Evolutionary conservation across 2,888 invertebrate species (phyloP), one percentile per base, ranked within the genome.

Genomic region (Apodemia duryi): DNA sequence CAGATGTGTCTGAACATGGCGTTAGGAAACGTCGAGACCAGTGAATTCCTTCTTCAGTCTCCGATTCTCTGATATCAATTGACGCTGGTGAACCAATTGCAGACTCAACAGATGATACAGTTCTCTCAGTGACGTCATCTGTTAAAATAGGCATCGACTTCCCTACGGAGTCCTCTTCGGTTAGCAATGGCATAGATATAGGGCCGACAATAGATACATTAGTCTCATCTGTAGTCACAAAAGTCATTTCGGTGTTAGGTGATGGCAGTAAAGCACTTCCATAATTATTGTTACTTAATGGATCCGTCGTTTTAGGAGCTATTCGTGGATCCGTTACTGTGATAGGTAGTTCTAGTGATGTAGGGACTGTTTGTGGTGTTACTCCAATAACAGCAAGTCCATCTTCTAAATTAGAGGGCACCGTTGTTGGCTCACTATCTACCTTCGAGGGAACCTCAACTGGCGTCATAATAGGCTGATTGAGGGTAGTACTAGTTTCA

Each of bases 401-500:
- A 66, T 91, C 93, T 61, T 94, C 93, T 67, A 94, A 76, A 73
- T 79, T 84, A 6, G 84, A 73, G n/a, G 84, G 78, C 63, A 84
- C 72, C 2, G 83, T 57, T 32, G 57, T 69, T 29, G 84, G 84
- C 71, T 83, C 86, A 29, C 74, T 73, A 66, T 81, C 83, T n/a
- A 71, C 83, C 69, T 86, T 94, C 51, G 93, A 92, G 6, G 96
- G 96, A 35, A 95, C 93, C 82, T 96, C 96, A 38, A 95, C 84
- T 0, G 96, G 95, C 1, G 96, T 95, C 97, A 97, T 97, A 64
- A 97, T 97, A 0, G 97, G 95, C 81, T 95, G 96, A 77, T 96
- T 94, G 21, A 96, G 88, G 11, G 95, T 94, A 5, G 95, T 92
- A 72, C 95, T 96, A 0, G 96, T 96, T 81, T 96, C 96, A 4